Conservation (phyloP, 2,888 invertebrate genomes). For the Melanargia galathea region DNA sequence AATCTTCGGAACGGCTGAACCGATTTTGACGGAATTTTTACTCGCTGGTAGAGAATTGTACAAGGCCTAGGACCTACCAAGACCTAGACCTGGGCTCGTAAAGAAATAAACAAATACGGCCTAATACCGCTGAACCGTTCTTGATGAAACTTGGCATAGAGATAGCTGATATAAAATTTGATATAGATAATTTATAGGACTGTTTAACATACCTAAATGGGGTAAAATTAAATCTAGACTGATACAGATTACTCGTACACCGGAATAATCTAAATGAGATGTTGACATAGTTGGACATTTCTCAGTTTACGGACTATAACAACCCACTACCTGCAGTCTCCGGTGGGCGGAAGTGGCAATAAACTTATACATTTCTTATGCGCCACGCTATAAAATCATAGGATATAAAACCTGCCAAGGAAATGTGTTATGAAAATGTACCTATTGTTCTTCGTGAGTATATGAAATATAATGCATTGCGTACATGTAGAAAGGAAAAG, state of each 20-base stretch:
- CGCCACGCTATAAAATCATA: slow-evolving; percentile 16
- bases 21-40: too few species aligned
- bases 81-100: too few species aligned
- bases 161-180: too few species aligned
- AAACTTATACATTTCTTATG: slow-evolving; percentile 16
- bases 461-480: slow-evolving; percentile 7
- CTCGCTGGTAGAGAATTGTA: too few species aligned
- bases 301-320: not conserved
- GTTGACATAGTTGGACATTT: slow-evolving; percentile 6
- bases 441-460: slow-evolving; percentile 21
- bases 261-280: not conserved
- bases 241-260: not conserved
- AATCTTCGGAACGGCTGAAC: too few species aligned
- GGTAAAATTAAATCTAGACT: not conserved
- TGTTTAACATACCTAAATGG: too few species aligned
- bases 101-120: too few species aligned
- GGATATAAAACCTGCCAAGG: slow-evolving; percentile 18
- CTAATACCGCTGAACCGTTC: too few species aligned
- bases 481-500: slow-evolving; percentile 4
- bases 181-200: too few species aligned
- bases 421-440: slow-evolving; percentile 19
- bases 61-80: too few species aligned
- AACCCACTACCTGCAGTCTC: not conserved
- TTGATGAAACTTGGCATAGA: too few species aligned
- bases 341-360: slow-evolving; percentile 12